These are phyloP conservation scores for Drosophila miranda DNA, from an alignment of 1,140 invertebrate species.

Conservation along the genomic window DNA sequence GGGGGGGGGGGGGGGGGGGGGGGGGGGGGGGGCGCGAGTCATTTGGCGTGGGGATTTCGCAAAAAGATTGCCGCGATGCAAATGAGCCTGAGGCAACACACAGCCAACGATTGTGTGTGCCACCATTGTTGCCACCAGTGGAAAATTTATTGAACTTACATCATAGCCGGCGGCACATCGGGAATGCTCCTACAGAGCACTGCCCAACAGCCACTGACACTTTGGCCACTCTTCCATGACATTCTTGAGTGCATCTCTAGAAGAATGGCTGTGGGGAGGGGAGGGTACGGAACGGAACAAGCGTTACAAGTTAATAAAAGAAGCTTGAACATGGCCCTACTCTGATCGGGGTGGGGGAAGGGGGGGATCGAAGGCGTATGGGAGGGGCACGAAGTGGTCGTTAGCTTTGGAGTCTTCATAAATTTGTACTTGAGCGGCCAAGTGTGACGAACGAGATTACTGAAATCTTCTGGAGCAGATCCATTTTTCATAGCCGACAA, in stretches of 20 bases:
- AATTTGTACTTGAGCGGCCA: constrained; percentile 82
- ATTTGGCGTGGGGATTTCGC: constrained; percentile 58
- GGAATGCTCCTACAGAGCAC: constrained; percentile 25
- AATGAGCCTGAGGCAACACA: constrained; percentile 52
- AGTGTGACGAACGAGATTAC: constrained; percentile 82
- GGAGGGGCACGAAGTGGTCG: background rate
- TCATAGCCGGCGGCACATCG: constrained; percentile 37
- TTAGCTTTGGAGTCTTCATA: constrained; percentile 57
- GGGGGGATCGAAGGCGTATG: background rate
- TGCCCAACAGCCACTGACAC: constrained; percentile 38
- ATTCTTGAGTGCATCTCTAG: constrained; percentile 70
- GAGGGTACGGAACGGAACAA: constrained; percentile 26
- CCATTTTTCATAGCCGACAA: constrained; percentile 80
- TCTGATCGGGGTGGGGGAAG: background rate
- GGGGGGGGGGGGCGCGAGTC: constrained; percentile 2
- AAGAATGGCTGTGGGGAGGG: background rate
- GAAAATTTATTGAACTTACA: constrained; percentile 70
- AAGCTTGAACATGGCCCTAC: constrained; percentile 47
- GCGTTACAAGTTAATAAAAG: constrained; percentile 74
- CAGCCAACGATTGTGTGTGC: constrained; percentile 23
- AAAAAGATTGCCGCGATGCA: constrained; percentile 43
- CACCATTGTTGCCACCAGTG: constrained; percentile 49
- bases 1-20: background rate
- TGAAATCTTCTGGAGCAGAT: constrained; percentile 82
- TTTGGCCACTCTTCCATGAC: constrained; percentile 68